Base-by-base conservation (phyloP, 2,888 invertebrate species). In the Dasypolia templi region DNA sequence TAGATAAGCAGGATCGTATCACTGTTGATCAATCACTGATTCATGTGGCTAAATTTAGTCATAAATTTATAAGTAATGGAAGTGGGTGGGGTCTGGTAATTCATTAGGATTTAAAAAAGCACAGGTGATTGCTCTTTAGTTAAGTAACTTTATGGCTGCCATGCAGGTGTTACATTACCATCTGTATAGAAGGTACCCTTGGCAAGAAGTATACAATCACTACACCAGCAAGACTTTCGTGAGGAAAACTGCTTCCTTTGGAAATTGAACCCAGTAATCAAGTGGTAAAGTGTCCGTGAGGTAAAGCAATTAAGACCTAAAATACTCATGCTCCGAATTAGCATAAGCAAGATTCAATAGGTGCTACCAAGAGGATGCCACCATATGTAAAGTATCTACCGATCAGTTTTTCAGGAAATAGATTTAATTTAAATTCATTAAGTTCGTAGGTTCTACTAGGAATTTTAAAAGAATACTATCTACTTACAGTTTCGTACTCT, bases 401-500 rank as follows among this genome's bases (percentile, higher is more conserved):
- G 1, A 3, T 26, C 6, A 19, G 3, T 42, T 42, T 42, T 62
- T 12, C 12, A 26, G 26, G 11, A 19, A 0, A 29, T 22, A 12
- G 0, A 4, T 7, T 22, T 14, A 4, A 22, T 14, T 29, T 26
- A 9, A 7, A 68, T 11, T 22, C 0, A 69, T 35, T 22, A 32
- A 26, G 11, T 26, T 22, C 11, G 17, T 26, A 19, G 42, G 14
- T 49, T 17, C 17, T 49, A 17, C 1, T 49, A 22, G 19, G 2
- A 17, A 49, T 66, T 35, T 69, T 17, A 29, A 55, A 64, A 55
- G 22, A 39, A 35, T 22, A 32, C n/a, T 75, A 56, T 11, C 32
- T 32, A 86, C 86, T 84, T 79, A 89, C 88, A 32, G 64, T 72
- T 72, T 86, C 83, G 22, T 77, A 83, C 17, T 82, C 82, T 11